Percentiles rank a stretch among this genome's conserved stretches.
Conservation (phyloP, 2,113 vertebrate genomes). For the Sinocyclocheilus grahami region DNA sequence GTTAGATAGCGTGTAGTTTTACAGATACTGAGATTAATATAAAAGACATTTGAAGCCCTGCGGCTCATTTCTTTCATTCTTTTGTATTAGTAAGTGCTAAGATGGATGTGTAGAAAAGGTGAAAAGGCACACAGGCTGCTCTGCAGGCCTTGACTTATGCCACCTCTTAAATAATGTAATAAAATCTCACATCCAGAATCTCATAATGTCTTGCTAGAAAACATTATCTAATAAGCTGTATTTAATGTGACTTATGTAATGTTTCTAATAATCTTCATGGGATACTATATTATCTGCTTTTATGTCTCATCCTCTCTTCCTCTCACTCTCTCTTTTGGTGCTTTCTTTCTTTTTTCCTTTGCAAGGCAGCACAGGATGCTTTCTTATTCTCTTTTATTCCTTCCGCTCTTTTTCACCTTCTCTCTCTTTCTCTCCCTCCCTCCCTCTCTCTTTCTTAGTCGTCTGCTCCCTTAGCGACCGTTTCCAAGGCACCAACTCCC, state of each 20-base stretch:
- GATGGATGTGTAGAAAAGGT: conserved; percentile 11
- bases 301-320: neutral
- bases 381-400: conserved; percentile 45
- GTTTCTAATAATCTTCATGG: neutral
- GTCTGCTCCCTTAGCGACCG: conserved; percentile 79
- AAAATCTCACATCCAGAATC: neutral
- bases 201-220: neutral
- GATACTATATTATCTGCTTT: conserved; percentile 13
- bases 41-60: neutral
- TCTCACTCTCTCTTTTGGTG: conserved; percentile 32
- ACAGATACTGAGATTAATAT: conserved; percentile 1
- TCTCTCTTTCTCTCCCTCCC: conserved; percentile 15
- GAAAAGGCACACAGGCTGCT: neutral
- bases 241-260: neutral
- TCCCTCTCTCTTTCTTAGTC: conserved; percentile 46
- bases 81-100: conserved; percentile 5
- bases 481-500: conserved; percentile 78
- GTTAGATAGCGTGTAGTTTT: conserved; percentile 4
- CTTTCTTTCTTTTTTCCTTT: conserved; percentile 8
- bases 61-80: conserved; percentile 30
- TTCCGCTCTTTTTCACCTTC: conserved; percentile 27
- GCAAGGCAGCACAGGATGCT: conserved; percentile 16
- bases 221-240: neutral
- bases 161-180: conserved; percentile 18
- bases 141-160: neutral